Evolutionary conservation across 2,888 invertebrate genomes (phyloP).

Genomic region (Margaritifera margaritifera): DNA sequence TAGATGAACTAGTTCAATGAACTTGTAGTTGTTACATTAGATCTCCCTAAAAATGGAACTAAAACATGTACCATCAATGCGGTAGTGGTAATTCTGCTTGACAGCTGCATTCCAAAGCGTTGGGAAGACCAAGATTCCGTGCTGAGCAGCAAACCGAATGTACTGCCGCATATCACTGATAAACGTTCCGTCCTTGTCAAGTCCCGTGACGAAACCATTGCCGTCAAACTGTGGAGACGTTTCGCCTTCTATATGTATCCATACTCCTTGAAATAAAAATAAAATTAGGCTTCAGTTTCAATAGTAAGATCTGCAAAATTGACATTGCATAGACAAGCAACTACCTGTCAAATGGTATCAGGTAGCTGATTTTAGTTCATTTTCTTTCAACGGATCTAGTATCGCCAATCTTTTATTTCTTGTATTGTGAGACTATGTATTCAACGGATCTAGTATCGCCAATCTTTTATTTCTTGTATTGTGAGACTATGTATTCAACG

Average conservation of each 20-base stretch:
- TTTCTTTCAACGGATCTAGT: no score
- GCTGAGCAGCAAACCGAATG: constrained; percentile 31
- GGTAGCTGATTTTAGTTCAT: no score
- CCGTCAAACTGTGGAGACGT: constrained; percentile 37
- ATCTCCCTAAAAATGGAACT: no score
- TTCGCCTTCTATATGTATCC: constrained; percentile 42
- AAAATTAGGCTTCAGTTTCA: not conserved
- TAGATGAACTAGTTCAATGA: no score
- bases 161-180: constrained; percentile 38
- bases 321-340: not conserved
- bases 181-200: constrained; percentile 34
- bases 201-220: constrained; percentile 38
- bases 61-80: no score
- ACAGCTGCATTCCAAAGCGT: constrained; percentile 47
- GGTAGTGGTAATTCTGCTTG: constrained; percentile 6
- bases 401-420: no score
- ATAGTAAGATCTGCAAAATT: not conserved
- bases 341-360: no score
- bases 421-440: no score
- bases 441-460: no score
- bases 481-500: no score
- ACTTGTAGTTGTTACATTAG: no score
- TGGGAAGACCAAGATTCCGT: constrained; percentile 39
- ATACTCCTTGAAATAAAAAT: constrained; percentile 32
- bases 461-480: no score